These are phyloP conservation scores for Rhynchopsitta pachyrhyncha DNA, from an alignment of 2,113 vertebrate species.

Conservation along the genomic window DNA sequence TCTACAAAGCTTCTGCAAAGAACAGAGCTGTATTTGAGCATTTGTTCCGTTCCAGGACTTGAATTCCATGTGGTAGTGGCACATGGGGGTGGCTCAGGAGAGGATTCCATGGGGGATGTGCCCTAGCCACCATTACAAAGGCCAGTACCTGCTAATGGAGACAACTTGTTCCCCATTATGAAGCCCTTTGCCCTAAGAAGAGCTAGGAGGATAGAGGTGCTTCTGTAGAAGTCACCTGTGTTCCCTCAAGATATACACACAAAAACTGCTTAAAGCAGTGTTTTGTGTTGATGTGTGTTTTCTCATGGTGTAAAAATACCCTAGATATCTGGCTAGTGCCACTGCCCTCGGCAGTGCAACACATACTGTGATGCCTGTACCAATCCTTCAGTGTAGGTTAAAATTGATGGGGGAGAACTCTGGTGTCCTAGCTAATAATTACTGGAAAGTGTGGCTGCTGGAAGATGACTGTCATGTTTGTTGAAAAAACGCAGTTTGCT, in stretches of 20 bases:
- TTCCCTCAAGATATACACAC: not conserved
- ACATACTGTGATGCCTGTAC: not conserved
- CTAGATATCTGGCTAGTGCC: not conserved
- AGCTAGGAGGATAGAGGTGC: not conserved
- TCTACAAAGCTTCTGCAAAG: not conserved
- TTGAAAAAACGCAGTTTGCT: not conserved
- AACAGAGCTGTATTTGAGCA: not conserved
- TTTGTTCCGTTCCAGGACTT: not conserved
- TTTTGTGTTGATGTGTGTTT: not conserved
- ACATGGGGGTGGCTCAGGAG: not conserved
- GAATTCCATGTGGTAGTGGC: not conserved
- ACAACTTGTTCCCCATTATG: not conserved
- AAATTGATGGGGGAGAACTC: not conserved
- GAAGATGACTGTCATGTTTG: not conserved
- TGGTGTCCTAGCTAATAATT: not conserved
- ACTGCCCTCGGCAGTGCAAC: not conserved
- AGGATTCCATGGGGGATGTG: not conserved
- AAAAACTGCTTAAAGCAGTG: not conserved
- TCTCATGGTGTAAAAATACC: not conserved
- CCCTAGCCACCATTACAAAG: not conserved
- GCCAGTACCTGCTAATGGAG: not conserved
- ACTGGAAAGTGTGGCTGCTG: not conserved
- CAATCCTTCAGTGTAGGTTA: not conserved
- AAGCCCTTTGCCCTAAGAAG: not conserved
- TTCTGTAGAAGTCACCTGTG: accelerated